phyloP scores from a whole-genome alignment of 2,113 vertebrate genomes.

The Forbesichthys agassizii region DNA sequence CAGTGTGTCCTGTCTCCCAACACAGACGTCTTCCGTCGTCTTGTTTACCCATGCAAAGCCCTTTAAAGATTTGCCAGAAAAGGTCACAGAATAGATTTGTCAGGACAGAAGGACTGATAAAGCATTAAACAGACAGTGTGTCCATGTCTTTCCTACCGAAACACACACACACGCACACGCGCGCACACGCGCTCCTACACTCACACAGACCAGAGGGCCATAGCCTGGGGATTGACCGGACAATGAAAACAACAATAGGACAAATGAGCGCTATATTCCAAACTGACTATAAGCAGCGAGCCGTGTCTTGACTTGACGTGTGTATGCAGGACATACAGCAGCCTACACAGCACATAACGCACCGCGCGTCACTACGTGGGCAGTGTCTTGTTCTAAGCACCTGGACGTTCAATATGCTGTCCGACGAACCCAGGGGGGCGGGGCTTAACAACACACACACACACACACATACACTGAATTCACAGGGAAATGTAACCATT shows the following conservation, averaged over 20 bases:
- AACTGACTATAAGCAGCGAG: background rate
- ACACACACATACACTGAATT: background rate
- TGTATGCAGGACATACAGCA: slow-evolving; percentile 44
- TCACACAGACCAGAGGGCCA: background rate
- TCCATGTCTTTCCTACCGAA: slow-evolving; percentile 42
- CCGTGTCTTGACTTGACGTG: slow-evolving; percentile 47
- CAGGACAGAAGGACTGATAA: slow-evolving; percentile 22
- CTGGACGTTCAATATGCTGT: slow-evolving; percentile 52
- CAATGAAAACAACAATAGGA: background rate
- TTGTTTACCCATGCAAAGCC: slow-evolving; percentile 74
- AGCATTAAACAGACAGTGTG: background rate
- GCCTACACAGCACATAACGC: background rate
- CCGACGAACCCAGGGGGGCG: slow-evolving; percentile 28
- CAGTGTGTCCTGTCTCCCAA: slow-evolving; percentile 50
- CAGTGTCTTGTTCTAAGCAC: slow-evolving; percentile 63
- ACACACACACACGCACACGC: background rate
- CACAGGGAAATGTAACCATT: too few relatives aligned
- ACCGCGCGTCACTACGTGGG: slow-evolving; percentile 61
- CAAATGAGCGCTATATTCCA: background rate
- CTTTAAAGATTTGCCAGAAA: slow-evolving; percentile 77
- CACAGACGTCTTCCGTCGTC: slow-evolving; percentile 53
- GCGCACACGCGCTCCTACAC: background rate
- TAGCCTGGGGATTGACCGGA: background rate
- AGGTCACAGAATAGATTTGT: slow-evolving; percentile 76
- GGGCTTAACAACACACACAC: background rate